Base-by-base conservation (phyloP, 2,113 vertebrate genomes). In the Piaya cayana region DNA sequence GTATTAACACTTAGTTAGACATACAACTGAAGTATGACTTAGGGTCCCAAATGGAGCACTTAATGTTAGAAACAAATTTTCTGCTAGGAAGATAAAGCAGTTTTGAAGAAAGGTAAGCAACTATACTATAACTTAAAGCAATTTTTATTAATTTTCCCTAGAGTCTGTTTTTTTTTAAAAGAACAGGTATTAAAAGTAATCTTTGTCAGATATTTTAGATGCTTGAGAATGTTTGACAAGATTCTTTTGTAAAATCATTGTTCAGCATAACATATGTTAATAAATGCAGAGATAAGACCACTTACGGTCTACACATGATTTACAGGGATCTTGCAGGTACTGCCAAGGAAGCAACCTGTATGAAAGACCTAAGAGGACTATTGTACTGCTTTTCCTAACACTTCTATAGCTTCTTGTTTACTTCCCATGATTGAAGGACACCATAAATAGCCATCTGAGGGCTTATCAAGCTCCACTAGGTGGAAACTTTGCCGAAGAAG, bases 281-380 rank as follows among this genome's bases (percentile, higher is more conserved):
- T 82, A 62, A 74, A 92, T n/a, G 47, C 30, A 34, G 26, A 1
- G 3, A 45, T 88, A 79, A 59, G 34, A 71, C 3, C 15, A 55
- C 12, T n/a, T 49, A 14, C 12, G 34, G 21, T 30, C 71, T 76
- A 32, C 15, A 55, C 5, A 27, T 15, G 47, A 26, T 60, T 25
- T 77, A n/a, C 0, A 0, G 47, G 47, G 68, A 86, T 63, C 15
- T n/a, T 52, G 8, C 5, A 86, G 25, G 6, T 56, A 79, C 22
- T n/a, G 43, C 7, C 32, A 86, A 39, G 29, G 71, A 74, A 67
- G 19, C 9, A 81, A 86, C 3, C 12, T 49, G 11, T 30, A 49
- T 45, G 45, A 42, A 91, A 74, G 34, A 26, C 81, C 27, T 52
- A 14, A 60, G 16, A 81, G 7, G 21, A 65, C 65, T 81, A 81